phyloP scores from a whole-genome alignment of 2,888 invertebrate genomes.

The Platerodrilus igneus region DNA sequence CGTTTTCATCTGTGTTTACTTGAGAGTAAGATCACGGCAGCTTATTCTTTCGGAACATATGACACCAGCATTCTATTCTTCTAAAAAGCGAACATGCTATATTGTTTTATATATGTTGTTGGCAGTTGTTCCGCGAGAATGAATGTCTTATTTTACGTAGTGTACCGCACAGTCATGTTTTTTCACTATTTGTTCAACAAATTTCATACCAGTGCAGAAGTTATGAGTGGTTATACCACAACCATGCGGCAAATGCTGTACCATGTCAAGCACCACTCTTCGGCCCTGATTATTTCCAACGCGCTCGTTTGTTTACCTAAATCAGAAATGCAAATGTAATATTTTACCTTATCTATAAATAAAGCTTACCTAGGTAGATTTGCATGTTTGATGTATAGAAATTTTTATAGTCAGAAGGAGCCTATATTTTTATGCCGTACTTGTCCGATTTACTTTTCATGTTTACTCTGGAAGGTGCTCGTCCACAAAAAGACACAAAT shows the following conservation, averaged over 20 bases:
- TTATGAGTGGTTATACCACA: conserved; percentile 15
- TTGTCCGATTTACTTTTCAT: conserved; percentile 16
- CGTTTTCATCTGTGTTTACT: conserved; percentile 11
- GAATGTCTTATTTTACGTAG: no score
- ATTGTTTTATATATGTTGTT: conserved; percentile 1
- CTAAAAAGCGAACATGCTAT: conserved; percentile 12
- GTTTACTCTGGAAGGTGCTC: conserved; percentile 12
- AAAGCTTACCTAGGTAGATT: conserved; percentile 6
- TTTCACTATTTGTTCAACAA: no score
- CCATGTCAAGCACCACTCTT: conserved; percentile 13
- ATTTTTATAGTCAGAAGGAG: conserved; percentile 9
- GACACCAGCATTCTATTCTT: conserved; percentile 9
- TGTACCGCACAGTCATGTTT: no score
- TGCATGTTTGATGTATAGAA: conserved; percentile 9
- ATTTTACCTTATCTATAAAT: conserved; percentile 4
- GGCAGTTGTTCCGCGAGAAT: conserved; percentile 9
- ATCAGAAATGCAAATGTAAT: conserved; percentile 1
- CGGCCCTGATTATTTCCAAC: no score
- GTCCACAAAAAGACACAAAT: conserved; percentile 13
- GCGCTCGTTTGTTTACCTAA: conserved; percentile 10
- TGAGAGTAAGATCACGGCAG: conserved; percentile 9
- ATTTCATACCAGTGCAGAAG: conserved; percentile 9
- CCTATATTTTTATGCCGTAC: conserved; percentile 13
- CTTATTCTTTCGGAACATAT: conserved; percentile 4
- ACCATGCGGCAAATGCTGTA: conserved; percentile 9